Conservation (phyloP, 2,888 invertebrate genomes). For the Apodemia zela region DNA sequence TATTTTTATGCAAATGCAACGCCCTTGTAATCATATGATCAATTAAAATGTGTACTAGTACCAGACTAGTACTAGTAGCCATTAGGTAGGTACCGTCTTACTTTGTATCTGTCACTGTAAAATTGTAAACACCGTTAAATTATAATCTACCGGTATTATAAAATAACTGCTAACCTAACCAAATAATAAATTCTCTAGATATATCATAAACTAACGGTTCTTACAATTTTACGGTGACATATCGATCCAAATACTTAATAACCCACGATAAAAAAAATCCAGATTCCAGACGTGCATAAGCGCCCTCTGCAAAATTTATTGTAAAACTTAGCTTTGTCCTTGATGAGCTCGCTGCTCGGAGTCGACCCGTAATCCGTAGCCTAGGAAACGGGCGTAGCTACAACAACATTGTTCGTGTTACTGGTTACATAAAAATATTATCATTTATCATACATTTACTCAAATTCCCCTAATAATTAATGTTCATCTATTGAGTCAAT, state of each 20-base stretch:
- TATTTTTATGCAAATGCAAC: too few species aligned
- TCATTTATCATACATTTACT: conserved; percentile 24
- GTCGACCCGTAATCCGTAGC: conserved; percentile 72
- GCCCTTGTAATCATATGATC: too few species aligned
- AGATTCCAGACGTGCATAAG: conserved; percentile 14
- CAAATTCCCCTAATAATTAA: background rate
- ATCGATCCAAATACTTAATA: background rate
- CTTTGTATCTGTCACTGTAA: too few species aligned
- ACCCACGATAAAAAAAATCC: conserved; percentile 3
- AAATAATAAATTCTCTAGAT: too few species aligned
- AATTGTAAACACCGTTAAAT: too few species aligned
- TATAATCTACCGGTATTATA: too few species aligned
- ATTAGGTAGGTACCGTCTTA: too few species aligned
- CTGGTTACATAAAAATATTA: conserved; percentile 65
- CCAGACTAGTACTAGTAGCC: too few species aligned
- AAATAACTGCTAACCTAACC: too few species aligned
- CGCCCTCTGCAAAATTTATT: conserved; percentile 25
- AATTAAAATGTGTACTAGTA: too few species aligned
- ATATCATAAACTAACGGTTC: too few species aligned
- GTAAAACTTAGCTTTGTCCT: conserved; percentile 26
- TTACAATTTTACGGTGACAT: too few species aligned
- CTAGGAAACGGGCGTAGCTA: conserved; percentile 78
- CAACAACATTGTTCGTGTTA: conserved; percentile 73
- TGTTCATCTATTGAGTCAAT: background rate
- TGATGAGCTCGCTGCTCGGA: conserved; percentile 28